A percentile compares a stretch with the other conserved stretches of the same genome.
These are phyloP conservation scores for Antitype chi DNA, from an alignment of 2,888 invertebrate genomes.

Conservation along the genomic window DNA sequence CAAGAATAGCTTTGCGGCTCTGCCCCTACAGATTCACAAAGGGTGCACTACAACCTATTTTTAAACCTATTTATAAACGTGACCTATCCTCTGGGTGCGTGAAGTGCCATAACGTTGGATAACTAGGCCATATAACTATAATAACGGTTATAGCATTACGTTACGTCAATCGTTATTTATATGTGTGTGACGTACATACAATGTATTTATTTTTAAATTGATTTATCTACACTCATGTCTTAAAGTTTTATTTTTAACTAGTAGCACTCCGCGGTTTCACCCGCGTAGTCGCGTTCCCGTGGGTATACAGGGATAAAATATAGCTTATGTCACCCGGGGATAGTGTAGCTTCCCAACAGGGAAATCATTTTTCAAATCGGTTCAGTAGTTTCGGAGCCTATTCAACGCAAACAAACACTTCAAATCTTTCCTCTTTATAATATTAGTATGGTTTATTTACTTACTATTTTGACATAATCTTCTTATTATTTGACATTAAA, in stretches of 20 bases:
- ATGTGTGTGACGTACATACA: conserved; percentile 39
- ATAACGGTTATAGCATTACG: conserved; percentile 38
- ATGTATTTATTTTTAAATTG: conserved; percentile 23
- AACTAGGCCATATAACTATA: conserved; percentile 61
- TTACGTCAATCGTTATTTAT: conserved; percentile 53
- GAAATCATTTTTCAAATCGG: too few species aligned
- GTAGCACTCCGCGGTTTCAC: too few species aligned
- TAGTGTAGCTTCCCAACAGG: too few species aligned
- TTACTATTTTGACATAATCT: too few species aligned
- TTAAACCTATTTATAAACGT: conserved; percentile 60
- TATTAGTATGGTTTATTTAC: too few species aligned
- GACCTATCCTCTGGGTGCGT: conserved; percentile 60
- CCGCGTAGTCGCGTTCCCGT: too few species aligned
- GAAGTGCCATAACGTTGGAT: conserved; percentile 44
- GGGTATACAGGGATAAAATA: too few species aligned
- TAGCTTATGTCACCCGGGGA: too few species aligned
- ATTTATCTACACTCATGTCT: background rate
- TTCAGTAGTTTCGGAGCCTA: too few species aligned
- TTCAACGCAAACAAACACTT: too few species aligned
- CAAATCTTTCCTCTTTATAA: too few species aligned
- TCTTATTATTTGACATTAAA: too few species aligned
- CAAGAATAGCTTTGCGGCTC: conserved; percentile 44
- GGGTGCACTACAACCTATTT: conserved; percentile 51
- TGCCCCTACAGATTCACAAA: conserved; percentile 12
- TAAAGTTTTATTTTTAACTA: background rate